These are phyloP conservation scores for Catostylus mosaicus DNA, from an alignment of 30 jellyfish, hydroid and myxozoan genomes.

Conservation along the genomic window DNA sequence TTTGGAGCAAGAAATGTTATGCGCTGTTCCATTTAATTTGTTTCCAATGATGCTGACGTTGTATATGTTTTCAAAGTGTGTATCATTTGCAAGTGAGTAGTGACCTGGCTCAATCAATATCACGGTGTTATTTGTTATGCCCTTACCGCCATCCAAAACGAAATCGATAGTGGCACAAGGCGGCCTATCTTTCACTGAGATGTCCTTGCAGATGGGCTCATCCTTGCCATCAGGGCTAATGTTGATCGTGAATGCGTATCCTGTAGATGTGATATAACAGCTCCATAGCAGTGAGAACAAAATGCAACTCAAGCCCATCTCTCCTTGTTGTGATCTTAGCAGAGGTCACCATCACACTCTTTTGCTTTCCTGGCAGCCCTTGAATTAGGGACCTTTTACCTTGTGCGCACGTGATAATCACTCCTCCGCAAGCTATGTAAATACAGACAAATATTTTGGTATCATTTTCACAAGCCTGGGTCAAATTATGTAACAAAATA, in stretches of 20 bases:
- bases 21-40: not conserved
- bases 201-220: slow-evolving; percentile 38
- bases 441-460: too few relatives aligned
- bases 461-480: too few relatives aligned
- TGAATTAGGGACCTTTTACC: too few relatives aligned
- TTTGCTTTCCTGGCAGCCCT: too few relatives aligned
- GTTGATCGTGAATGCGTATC: not conserved
- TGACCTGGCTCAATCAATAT: slow-evolving; percentile 31
- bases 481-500: too few relatives aligned
- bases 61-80: slow-evolving; percentile 4
- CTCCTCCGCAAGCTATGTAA: too few relatives aligned
- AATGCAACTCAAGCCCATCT: not conserved
- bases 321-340: too few relatives aligned
- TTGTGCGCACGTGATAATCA: too few relatives aligned
- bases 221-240: slow-evolving; percentile 41
- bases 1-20: slow-evolving; percentile 22
- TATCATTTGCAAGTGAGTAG: slow-evolving; percentile 15
- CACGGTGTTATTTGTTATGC: slow-evolving; percentile 27
- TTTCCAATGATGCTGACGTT: slow-evolving; percentile 53
- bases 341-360: too few relatives aligned
- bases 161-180: slow-evolving; percentile 72
- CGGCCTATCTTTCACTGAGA: slow-evolving; percentile 8
- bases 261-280: not conserved
- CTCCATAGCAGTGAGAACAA: not conserved
- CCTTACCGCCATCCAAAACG: slow-evolving; percentile 54